Base-by-base conservation (phyloP, 2,888 invertebrate genomes). In the Conistra vaccinii region DNA sequence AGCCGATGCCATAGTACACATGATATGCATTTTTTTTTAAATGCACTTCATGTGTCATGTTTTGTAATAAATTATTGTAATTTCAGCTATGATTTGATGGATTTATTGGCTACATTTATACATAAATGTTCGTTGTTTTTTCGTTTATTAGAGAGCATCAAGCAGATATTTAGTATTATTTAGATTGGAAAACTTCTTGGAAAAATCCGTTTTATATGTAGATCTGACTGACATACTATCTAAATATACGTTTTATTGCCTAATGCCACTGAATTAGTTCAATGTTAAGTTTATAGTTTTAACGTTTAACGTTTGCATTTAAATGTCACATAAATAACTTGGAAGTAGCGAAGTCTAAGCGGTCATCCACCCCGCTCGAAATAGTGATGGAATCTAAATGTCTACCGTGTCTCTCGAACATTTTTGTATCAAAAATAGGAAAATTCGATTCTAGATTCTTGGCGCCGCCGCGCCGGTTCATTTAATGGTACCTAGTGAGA, bases 281-380 rank as follows among this genome's bases (percentile, higher is more conserved):
- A 85, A 83, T 87, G 86, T 78, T 83, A 84, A 71, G 61, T 57
- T 65, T 77, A 75, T 86, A 77, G 71, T 80, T 81, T 58, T 70
- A 71, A 60, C 60, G 68, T 53, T 72, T 51, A 69, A 73, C 51
- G 67, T 81, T 75, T 80, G 66, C 48, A 81, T 87, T 83, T 76
- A 73, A 79, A 83, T 83, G 80, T 83, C 76, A 80, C 78, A 84
- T 79, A 87, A 81, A 86, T 81, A 86, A 84, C 76, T 76, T 70
- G 45, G 76, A 77, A 76, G 68, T 76, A 81, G 79, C 74, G 29
- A 69, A 73, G 70, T 70, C 66, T 65, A 29, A 53, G 71, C 78
- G 88, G 76, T 81, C 86, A 65, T 88, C 86, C 83, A 88, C 83
- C 89, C 66, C 78, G 85, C 85, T 85, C 71, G 75, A 85, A 89